Percentiles rank a stretch among this genome's conserved stretches.
Evolutionary conservation across 2,888 invertebrate species (phyloP).

Genomic region (Macrosiphum euphorbiae): DNA sequence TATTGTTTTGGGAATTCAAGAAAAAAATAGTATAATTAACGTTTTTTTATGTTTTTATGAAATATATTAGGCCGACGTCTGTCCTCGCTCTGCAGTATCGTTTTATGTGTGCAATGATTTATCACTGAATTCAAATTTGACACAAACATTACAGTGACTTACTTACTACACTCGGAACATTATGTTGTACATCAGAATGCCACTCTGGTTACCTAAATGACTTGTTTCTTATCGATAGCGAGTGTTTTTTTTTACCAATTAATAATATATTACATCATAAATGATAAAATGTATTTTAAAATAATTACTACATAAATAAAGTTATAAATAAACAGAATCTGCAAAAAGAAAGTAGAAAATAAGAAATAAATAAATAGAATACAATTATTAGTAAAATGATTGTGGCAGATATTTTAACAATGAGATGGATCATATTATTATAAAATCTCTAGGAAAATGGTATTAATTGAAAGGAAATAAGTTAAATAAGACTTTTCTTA

Average conservation of each 20-base stretch:
- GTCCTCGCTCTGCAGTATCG: too few species aligned
- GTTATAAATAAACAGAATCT: neutral
- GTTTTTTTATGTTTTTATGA: too few species aligned
- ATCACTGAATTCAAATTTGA: too few species aligned
- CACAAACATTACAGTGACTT: too few species aligned
- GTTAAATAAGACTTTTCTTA: neutral
- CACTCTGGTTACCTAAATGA: too few species aligned
- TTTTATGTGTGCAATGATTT: too few species aligned
- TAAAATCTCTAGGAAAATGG: neutral
- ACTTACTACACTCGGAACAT: too few species aligned
- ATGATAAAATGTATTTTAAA: neutral
- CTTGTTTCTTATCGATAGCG: too few species aligned
- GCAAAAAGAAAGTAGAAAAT: neutral
- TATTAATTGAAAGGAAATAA: constrained; percentile 25
- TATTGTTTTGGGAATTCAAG: too few species aligned
- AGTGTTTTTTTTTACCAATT: neutral
- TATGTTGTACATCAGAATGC: too few species aligned
- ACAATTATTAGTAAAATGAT: neutral
- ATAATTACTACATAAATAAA: neutral
- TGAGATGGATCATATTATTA: neutral
- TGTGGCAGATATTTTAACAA: neutral
- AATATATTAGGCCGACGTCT: too few species aligned
- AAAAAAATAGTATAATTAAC: too few species aligned
- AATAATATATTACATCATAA: neutral
- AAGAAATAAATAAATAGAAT: neutral